Base-by-base conservation (phyloP, 1,140 invertebrate species). In the Sycophila sp. region DNA sequence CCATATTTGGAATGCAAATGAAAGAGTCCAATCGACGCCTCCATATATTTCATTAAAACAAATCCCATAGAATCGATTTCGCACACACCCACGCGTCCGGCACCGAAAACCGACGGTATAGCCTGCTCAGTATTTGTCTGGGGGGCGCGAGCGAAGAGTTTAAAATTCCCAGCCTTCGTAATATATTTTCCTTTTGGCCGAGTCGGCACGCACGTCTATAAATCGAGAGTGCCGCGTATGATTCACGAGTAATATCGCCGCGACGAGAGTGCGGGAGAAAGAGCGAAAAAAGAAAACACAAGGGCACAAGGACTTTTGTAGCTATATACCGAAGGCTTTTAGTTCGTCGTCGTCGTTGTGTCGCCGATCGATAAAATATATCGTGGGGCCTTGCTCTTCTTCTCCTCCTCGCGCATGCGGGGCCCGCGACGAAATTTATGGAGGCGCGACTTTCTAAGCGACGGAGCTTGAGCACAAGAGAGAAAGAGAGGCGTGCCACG, bases 341-440 rank as follows among this genome's bases (percentile, higher is more conserved):
- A 24, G 10, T 36, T 55, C 51, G 62, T 64, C 45, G 40, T 56
- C 53, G 30, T 6, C 8, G 42, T 53, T 28, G 26, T 49, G 40
- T 49, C 22, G 38, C 34, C 24, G 67, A 62, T 69, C 67, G 67
- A 69, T 69, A 69, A 69, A 69, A 63, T 69, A 69, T 69, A 62
- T 53, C 34, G 56, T 22, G 24, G 22, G 38, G 28, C 36, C 63
- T 7, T 40, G n/a, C 38, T 15, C 15, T 62, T n/a, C n/a, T n/a
- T n/a, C n/a, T 15, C 36, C 11, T 40, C 26, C 28, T 22, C 34
- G 8, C 22, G 11, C 19, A 13, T 2, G 4, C 47, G 19, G 36
- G 51, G 32, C 17, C 53, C 17, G 42, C 17, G 32, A 34, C 42
- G 49, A 55, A 62, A 69, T 69, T 69, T 69, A 69, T 69, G 58